Base-by-base conservation (phyloP, 1,140 invertebrate species). In the Penaeus japonicus region DNA sequence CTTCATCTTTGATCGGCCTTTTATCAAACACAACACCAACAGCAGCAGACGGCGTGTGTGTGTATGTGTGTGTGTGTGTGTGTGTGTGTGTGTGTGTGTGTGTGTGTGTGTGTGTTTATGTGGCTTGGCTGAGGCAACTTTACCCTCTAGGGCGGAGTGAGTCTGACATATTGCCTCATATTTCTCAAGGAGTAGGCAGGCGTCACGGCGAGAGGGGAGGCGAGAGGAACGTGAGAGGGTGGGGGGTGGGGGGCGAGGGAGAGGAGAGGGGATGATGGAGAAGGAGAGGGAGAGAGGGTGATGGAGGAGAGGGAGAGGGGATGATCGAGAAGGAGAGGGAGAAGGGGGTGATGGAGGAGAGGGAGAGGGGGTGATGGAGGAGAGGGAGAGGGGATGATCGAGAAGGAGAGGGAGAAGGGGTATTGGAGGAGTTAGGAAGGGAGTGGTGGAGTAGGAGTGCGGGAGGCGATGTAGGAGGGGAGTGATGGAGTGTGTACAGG, bases 101-200 rank as follows among this genome's bases (percentile, higher is more conserved):
- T 47, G 39, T 47, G 5, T 47, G 39, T 47, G 39, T 47, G 39
- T 47, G 39, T 47, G 35, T 39, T 47, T 47, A 47, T 47, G 39
- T 47, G 84, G 55, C n/a, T 39, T 39, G 47, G 84, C 73, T 7
- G 54, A 55, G 75, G 62, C 84, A 85, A 87, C 85, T 87, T 87
- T 87, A 81, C 85, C 85, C 85, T 87, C 75, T 59, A 39, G 85
- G 85, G 85, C 77, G 85, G 85, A 80, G 77, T 87, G 85, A 87
- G 77, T 77, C 77, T 79, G 85, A 87, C 85, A 87, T 87, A 87
- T 87, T 87, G 85, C 54, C 55, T 78, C 85, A 87, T 87, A 87
- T 87, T 87, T 87, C 85, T 87, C 85, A 87, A 87, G 85, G 85
- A 80, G 77, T 77, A 87, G 85, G 85, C 85, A 87, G 85, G 24